Conservation (phyloP, 2,888 invertebrate species). For the Drosophila merina region DNA sequence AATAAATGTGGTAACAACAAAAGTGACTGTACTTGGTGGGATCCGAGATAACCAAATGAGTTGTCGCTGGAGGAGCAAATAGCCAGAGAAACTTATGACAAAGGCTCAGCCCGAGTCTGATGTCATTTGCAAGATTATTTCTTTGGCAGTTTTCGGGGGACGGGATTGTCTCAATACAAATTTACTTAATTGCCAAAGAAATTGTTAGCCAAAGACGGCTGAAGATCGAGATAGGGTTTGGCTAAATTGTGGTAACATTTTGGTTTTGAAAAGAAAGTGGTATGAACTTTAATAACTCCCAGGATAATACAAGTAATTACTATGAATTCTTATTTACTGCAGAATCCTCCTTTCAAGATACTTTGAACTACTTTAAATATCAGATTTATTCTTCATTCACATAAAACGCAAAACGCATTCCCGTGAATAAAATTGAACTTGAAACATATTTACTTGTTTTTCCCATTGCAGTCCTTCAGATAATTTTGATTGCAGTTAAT, state of each 20-base stretch:
- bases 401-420: not conserved
- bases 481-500: conserved; percentile 10
- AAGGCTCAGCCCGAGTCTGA: conserved; percentile 35
- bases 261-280: not conserved
- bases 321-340: not conserved
- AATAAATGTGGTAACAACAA: conserved; percentile 41
- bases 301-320: not conserved
- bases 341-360: no score
- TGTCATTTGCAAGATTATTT: conserved; percentile 42
- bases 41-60: conserved; percentile 55
- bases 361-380: no score
- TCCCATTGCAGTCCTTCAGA: not conserved
- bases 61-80: conserved; percentile 40
- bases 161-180: conserved; percentile 35
- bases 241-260: not conserved
- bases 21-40: conserved; percentile 50
- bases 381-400: no score
- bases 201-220: not conserved
- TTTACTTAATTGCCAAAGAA: conserved; percentile 23
- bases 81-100: conserved; percentile 38
- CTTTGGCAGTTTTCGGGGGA: conserved; percentile 16
- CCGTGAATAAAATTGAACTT: not conserved
- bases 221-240: not conserved
- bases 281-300: not conserved
- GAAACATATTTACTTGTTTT: not conserved